Base-by-base conservation (phyloP, 37 sponge, comb jelly and placozoan genomes). In the Dysidea cf. avara region DNA sequence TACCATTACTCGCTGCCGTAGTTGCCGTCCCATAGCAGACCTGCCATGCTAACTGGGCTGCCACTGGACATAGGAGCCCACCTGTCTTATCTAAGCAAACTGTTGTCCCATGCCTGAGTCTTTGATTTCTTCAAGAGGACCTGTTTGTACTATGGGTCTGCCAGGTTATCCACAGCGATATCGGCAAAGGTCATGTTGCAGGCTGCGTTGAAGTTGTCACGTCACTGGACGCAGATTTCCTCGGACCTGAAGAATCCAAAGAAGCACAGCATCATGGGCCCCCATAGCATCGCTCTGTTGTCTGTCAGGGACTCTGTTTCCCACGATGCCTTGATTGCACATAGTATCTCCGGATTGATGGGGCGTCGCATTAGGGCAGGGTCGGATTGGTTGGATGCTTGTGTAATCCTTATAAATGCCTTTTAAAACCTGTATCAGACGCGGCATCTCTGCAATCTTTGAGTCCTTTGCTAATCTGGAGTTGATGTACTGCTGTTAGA, bases 161-260 rank as follows among this genome's bases (percentile, higher is more conserved):
- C 46, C 46, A 9, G 9, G 46, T 9, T 46, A 33, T 33, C 53
- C 60, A 78, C 69, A 22, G 56, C 30, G 7, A 78, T 1, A 47
- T 70, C 80, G 21, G 36, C 61, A 30, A 34, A 26, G 0, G 54
- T 3, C 0, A 80, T 49, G 37, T 80, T 46, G 35, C 3, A 24
- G 3, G 3, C 9, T 38, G 54, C 32, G 33, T 80, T 25, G 5
- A 32, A 77, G 0, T 43, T 4, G 0, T 12, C 21, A 0, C 35
- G 35, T 3, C 64, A 34, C 47, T 72, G 73, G 9, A 47, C 52
- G 7, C 52, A 28, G 3, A 75, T 36, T 28, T 74, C 76, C 18
- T 59, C 75, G 0, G 62, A 47, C 21, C 83, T 11, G 39, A 83
- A 73, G 29, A 83, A 83, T 3, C 76, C 76, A 24, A 66, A 74